Evolutionary conservation across 2,797 vertebrate genomes (phyloP).

Genomic region (Enoplosus armatus): DNA sequence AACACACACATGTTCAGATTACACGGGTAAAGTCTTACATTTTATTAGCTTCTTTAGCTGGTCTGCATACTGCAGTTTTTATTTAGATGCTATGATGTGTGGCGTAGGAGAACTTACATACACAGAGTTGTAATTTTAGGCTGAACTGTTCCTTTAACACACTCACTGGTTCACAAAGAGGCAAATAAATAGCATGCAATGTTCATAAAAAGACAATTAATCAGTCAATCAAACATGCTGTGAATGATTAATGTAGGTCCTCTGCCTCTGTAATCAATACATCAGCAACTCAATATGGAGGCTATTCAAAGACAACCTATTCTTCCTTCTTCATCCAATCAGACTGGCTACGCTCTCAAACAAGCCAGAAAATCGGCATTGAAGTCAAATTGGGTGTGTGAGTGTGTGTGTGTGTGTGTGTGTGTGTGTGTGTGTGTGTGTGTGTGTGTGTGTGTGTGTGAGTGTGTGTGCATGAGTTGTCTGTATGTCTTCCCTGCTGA

Average conservation of each 20-base stretch:
- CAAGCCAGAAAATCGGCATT: constrained; percentile 62
- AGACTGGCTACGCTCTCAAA: constrained; percentile 59
- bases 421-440: constrained; percentile 43
- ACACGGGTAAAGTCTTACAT: background rate
- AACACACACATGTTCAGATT: constrained; percentile 16
- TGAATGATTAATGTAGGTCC: constrained; percentile 68
- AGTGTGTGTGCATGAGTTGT: constrained; percentile 47
- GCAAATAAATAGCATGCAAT: constrained; percentile 44
- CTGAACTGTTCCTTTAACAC: constrained; percentile 32
- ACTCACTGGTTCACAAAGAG: constrained; percentile 27
- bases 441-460: constrained; percentile 35
- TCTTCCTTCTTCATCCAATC: constrained; percentile 63
- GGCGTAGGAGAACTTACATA: background rate
- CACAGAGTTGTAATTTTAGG: background rate
- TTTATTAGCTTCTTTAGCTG: background rate
- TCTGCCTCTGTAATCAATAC: constrained; percentile 71
- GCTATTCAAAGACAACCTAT: constrained; percentile 60
- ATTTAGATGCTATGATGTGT: background rate
- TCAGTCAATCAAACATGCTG: constrained; percentile 69
- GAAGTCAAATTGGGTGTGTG: constrained; percentile 64
- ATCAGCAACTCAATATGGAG: constrained; percentile 67
- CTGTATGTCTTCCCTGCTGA: constrained; percentile 81
- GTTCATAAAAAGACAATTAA: constrained; percentile 64
- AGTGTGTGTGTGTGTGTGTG: constrained; percentile 40
- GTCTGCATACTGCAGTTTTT: background rate